A percentile compares a stretch with the other conserved stretches of the same genome.
phyloP scores from a whole-genome alignment of 2,113 vertebrate genomes.

The Capricornis sumatraensis region DNA sequence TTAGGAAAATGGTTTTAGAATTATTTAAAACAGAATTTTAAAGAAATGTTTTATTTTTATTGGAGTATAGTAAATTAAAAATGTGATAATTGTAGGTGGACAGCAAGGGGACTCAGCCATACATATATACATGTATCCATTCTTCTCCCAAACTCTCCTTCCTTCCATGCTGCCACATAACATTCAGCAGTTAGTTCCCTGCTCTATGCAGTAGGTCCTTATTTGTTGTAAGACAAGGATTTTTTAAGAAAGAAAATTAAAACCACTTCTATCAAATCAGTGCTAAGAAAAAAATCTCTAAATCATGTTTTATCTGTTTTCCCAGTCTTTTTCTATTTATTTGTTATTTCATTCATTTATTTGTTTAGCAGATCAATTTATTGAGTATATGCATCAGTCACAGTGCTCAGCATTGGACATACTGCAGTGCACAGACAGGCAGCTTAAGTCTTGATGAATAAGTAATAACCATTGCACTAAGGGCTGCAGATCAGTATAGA shows the following conservation, averaged over 20 bases:
- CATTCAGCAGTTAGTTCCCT: neutral
- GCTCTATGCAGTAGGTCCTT: neutral
- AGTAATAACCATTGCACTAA: neutral
- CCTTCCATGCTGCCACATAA: neutral
- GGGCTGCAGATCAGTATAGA: neutral
- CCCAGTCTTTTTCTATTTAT: neutral
- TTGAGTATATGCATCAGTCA: neutral
- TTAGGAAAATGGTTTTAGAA: neutral
- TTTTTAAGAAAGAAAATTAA: slow-evolving; percentile 24
- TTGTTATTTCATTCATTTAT: neutral
- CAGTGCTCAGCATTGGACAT: neutral
- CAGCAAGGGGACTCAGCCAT: neutral
- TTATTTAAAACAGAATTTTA: neutral
- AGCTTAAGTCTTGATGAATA: neutral
- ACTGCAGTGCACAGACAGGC: neutral
- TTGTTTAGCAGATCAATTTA: neutral
- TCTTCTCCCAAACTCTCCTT: neutral
- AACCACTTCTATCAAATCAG: neutral
- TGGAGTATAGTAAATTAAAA: neutral
- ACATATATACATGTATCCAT: neutral
- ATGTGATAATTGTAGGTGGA: neutral
- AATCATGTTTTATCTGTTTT: neutral
- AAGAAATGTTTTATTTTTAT: neutral
- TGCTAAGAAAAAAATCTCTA: neutral
- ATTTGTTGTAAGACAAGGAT: neutral